Base-by-base conservation (phyloP, 2,797 vertebrate genomes). In the Knipowitschia caucasica region DNA sequence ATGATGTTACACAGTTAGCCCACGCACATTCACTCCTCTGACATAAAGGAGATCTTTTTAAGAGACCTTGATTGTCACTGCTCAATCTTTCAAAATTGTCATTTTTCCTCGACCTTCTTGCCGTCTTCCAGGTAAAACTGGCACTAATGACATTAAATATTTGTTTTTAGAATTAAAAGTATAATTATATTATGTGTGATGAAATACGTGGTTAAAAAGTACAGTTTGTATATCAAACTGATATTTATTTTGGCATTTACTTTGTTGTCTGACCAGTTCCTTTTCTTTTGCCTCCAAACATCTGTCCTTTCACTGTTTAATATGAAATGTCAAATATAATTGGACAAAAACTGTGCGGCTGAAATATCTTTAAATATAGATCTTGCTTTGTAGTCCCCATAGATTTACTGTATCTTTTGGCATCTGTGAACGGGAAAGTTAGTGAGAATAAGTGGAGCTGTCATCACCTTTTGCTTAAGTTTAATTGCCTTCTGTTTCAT, bases 231-330 rank as follows among this genome's bases (percentile, higher is more conserved):
- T 20, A 21, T 2, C 20, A 6, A 29, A 20, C 17, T 20, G 10
- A 38, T 38, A 11, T 11, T 21, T 23, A 23, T 12, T 21, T 21
- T 12, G 2, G 8, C 24, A 29, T 34, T 27, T 10, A 29, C 24
- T 15, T 18, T 31, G 33, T 56, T 18, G 17, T 17, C 7, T 26
- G 29, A 62, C 33, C 11, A 55, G 23, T 30, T 64, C 21, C 26
- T 35, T 30, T 54, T 50, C 44, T 20, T 38, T 17, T 49, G 17
- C 59, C 31, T 43, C 11, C 7, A 36, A 58, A 46, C 59, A 64
- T 45, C 56, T 50, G 23, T 30, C 30, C 46, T 27, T 17, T 67
- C 15, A 27, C 40, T 25, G 24, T 71, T 46, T 36, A 51, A 54
- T 27, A 18, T 44, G 12, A 57, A 42, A 23, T 31, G 14, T 47